Conservation (phyloP, 2,113 vertebrate genomes). For the Anser brachyrhynchus region DNA sequence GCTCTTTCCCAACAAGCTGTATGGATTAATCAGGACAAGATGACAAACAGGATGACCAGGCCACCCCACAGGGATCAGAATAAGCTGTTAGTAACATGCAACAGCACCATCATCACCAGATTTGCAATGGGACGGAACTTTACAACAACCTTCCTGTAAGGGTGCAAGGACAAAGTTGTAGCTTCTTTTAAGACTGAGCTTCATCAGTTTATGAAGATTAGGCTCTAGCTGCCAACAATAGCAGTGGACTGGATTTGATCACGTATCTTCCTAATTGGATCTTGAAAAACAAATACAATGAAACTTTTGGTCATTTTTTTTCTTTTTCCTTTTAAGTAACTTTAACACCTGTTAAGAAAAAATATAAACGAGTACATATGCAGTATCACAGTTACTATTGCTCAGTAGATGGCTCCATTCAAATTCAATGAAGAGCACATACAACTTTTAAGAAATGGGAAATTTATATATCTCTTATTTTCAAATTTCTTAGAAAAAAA, state of each 20-base stretch:
- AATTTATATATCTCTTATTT: background rate
- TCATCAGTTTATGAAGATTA: constrained; percentile 60
- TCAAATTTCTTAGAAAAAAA: background rate
- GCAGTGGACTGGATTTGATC: background rate
- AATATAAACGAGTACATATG: background rate
- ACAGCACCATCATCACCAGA: background rate
- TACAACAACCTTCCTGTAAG: constrained; percentile 23
- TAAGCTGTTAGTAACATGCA: background rate
- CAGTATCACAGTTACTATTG: background rate
- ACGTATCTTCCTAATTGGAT: background rate
- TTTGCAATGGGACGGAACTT: background rate
- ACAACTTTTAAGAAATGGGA: background rate
- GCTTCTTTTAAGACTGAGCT: constrained; percentile 9
- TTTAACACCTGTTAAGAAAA: background rate
- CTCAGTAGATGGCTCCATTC: background rate
- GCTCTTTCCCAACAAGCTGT: background rate
- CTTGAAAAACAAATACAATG: background rate
- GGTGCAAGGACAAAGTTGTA: background rate
- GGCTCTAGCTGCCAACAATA: constrained; percentile 51
- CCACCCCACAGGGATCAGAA: background rate
- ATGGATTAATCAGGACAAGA: background rate
- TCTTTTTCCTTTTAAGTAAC: background rate
- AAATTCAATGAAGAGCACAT: background rate
- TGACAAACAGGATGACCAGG: background rate
- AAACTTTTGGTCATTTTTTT: background rate